Conservation (phyloP, 2,113 vertebrate genomes). For the Cynocephalus volans region DNA sequence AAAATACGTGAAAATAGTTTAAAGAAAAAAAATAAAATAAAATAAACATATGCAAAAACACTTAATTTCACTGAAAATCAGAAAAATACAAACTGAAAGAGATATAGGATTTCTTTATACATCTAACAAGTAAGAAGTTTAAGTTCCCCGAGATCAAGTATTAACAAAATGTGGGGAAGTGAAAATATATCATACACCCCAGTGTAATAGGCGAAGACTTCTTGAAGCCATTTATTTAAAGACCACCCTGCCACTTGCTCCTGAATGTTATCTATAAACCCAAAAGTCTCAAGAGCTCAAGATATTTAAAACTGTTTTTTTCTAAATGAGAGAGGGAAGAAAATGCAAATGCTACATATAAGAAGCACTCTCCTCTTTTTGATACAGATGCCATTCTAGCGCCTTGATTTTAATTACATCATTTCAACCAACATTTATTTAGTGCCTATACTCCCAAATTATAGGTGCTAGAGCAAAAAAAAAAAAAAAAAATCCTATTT, state of each 20-base stretch:
- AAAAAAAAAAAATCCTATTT: background rate
- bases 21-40: background rate
- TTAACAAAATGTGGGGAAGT: background rate
- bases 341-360: background rate
- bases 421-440: background rate
- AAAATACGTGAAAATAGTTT: constrained; percentile 44
- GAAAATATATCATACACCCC: background rate
- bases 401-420: background rate
- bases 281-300: background rate
- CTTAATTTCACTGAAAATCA: background rate
- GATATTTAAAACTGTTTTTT: background rate
- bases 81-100: background rate
- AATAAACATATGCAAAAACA: background rate
- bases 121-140: background rate
- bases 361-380: background rate
- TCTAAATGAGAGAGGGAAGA: background rate
- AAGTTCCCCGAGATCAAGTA: background rate
- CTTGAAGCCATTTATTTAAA: constrained; percentile 10
- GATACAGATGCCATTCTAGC: background rate
- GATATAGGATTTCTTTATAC: background rate
- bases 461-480: background rate
- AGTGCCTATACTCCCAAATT: background rate
- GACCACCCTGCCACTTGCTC: background rate
- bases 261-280: background rate
- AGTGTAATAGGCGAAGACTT: background rate